Evolutionary conservation across 2,113 vertebrate species (phyloP).

Genomic region (Calyptommatus sinebrachiatus): DNA sequence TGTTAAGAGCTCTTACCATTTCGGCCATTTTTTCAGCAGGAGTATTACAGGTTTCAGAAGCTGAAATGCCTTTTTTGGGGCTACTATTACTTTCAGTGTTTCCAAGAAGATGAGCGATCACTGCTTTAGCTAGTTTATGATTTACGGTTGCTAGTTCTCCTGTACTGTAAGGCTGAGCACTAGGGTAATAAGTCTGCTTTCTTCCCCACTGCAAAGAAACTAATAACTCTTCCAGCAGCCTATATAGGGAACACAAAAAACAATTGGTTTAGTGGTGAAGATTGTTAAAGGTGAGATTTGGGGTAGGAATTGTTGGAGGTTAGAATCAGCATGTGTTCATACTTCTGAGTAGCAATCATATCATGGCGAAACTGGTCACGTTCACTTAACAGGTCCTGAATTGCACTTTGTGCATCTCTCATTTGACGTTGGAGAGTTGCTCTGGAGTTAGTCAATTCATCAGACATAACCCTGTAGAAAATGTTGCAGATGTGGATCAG

Average conservation of each 20-base stretch:
- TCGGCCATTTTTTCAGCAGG: slow-evolving; percentile 97
- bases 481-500: neutral
- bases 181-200: slow-evolving; percentile 89
- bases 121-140: slow-evolving; percentile 83
- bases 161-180: slow-evolving; percentile 82
- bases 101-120: slow-evolving; percentile 89
- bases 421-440: slow-evolving; percentile 86
- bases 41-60: slow-evolving; percentile 82
- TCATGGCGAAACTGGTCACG: slow-evolving; percentile 87
- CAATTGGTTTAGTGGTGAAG: neutral
- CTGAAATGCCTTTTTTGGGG: slow-evolving; percentile 65
- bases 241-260: slow-evolving; percentile 56
- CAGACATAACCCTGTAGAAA: slow-evolving; percentile 91
- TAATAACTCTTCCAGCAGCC: slow-evolving; percentile 89
- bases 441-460: slow-evolving; percentile 88
- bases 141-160: slow-evolving; percentile 86
- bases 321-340: slow-evolving; percentile 32
- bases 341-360: slow-evolving; percentile 86
- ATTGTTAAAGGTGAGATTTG: neutral
- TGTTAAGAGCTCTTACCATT: slow-evolving; percentile 74
- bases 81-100: slow-evolving; percentile 62
- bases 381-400: slow-evolving; percentile 90
- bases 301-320: neutral
- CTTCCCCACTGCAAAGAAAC: slow-evolving; percentile 95
- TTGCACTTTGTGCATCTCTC: slow-evolving; percentile 89